These are phyloP conservation scores for Etheostoma nigrum DNA, from an alignment of 2,797 vertebrate genomes.

Conservation along the genomic window DNA sequence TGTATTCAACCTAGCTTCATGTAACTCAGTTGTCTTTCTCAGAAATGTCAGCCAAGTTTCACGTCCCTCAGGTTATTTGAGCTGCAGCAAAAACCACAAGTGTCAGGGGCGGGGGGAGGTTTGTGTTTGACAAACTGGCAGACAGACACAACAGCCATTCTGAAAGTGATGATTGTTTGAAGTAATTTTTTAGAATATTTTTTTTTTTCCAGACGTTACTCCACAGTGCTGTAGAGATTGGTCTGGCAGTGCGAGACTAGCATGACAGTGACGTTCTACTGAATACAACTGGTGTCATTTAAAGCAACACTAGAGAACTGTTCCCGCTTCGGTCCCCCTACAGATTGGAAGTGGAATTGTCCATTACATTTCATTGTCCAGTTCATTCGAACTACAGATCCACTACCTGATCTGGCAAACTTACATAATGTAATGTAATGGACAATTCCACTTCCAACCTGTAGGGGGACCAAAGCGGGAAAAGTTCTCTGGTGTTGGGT, in stretches of 20 bases:
- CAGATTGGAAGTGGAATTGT: no score
- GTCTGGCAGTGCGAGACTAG: neutral
- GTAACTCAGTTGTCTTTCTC: conserved; percentile 56
- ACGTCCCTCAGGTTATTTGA: conserved; percentile 49
- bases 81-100: conserved; percentile 65
- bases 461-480: no score
- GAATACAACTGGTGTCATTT: no score
- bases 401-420: no score
- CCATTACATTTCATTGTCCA: no score
- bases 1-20: conserved; percentile 58
- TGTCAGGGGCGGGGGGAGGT: conserved; percentile 42
- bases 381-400: no score
- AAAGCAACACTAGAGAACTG: no score
- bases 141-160: conserved; percentile 44
- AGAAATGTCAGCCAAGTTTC: conserved; percentile 73
- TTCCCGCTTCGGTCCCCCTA: no score
- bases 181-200: conserved; percentile 10
- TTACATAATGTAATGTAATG: no score
- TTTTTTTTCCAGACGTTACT: neutral
- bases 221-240: no score
- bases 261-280: neutral
- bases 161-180: conserved; percentile 38
- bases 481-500: no score
- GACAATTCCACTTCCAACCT: no score
- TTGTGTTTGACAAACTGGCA: conserved; percentile 11